Evolutionary conservation across 2,113 vertebrate species (phyloP), one percentile per base, ranked within the genome.

Genomic region (Plecturocebus donacophilus): DNA sequence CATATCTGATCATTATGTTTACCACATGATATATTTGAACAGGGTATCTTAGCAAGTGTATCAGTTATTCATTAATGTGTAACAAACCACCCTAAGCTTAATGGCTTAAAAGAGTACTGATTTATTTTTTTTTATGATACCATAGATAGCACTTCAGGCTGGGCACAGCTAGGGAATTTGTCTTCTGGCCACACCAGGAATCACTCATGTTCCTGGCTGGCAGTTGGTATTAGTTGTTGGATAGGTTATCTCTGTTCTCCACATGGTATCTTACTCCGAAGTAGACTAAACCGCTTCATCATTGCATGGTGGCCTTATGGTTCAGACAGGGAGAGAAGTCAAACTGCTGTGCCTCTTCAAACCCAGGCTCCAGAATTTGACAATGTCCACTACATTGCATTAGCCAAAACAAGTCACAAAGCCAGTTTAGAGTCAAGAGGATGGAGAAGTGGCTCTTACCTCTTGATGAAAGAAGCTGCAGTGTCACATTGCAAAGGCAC

Each of bases 21-120:
- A 66, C 70, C 32, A 64, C 32, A 52, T 45, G 17, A 35, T 95
- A 25, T 21, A 21, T 86, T 92, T 96, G 73, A 73, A 30, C 30
- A 8, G 16, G 40, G 64, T 21, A 47, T 92, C 19, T 73, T 84
- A 64, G 30, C 42, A 91, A n/a, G 35, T 79, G 0, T 94, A 38
- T 88, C 68, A 71, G 7, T 90, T 90, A 66, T 81, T n/a, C 16
- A 45, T 77, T 90, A 38, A 35, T 86, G 19, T 64, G 68, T 94
- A 96, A 92, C 38, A 92, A 92, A 75, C 49, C 10, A 77, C 32
- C 12, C 52, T 6, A 77, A 90, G 92, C 32, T 47, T 91, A 52
- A 87, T 77, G 87, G 54, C 32, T 95, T 96, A 76, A 71, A 86
- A 82, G 30, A 91, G 42, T 86, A 64, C 27, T n/a, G 16, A 87